Base-by-base conservation (phyloP, 2,797 vertebrate genomes). In the Poeciliopsis gracilis region DNA sequence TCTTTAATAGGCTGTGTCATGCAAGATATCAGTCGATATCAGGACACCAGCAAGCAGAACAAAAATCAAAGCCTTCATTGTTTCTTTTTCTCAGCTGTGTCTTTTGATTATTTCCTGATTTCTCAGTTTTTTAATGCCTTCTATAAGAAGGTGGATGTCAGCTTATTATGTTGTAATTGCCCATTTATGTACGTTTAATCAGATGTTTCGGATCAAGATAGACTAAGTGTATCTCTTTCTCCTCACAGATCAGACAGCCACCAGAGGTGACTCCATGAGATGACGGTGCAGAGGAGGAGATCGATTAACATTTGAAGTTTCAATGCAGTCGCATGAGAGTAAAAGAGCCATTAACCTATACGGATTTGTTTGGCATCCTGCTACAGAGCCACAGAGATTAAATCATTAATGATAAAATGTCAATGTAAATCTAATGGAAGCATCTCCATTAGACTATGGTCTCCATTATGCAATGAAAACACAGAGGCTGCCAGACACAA, bases 301-400 rank as follows among this genome's bases (percentile, higher is more conserved):
- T 91, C 85, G 63, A 94, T 70, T 91, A 78, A 59, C 80, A 72
- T 88, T 72, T 88, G 78, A 92, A 89, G 85, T 88, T 88, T 84
- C 88, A 84, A 79, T 74, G 82, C 73, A 53, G 83, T 84, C 85
- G 80, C 80, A 33, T 79, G 20, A 80, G 81, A 91, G 82, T 86
- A 88, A 89, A 76, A 84, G 79, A 82, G 80, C 87, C 84, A 88
- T 91, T 91, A 87, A 92, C 90, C 83, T 89, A 73, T 80, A 80
- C 72, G 75, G 80, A 76, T 82, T 85, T 78, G 53, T 33, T 69
- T 76, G 83, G 83, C 69, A 71, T 77, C 79, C 77, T 77, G 71
- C 79, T 73, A 46, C 76, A 76, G 76, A 89, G 38, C 45, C 77
- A 59, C 81, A 45, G 67, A 80, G 55, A 85, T 79, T 79, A 79